Base-by-base conservation (phyloP, 1,140 invertebrate species). In the Matsumurasca onukii region DNA sequence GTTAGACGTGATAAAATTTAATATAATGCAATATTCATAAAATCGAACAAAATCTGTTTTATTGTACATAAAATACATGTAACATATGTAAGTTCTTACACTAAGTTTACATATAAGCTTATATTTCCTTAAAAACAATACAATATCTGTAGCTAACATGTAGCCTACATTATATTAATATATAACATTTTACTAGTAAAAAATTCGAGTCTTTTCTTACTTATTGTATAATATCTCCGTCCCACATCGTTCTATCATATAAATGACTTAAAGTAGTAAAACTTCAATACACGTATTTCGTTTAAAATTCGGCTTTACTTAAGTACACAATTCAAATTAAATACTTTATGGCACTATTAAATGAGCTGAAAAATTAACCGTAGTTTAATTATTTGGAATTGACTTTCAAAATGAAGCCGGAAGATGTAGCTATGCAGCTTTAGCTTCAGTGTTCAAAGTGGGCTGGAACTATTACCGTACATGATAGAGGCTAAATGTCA, bases 21-120 rank as follows among this genome's bases (percentile, higher is more conserved):
- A n/a, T n/a, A 51, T 51, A 51, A 51, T 51, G 49, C 49, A n/a
- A 12, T 51, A 51, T 51, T 51, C 49, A 51, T 51, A 51, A 51
- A 51, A 51, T 51, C 24, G 49, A 51, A 51, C 49, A 51, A 51
- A 51, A 51, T 51, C n/a, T 51, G n/a, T 51, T n/a, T 20, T 51
- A 22, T 51, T 51, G 49, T 51, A 51, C 49, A 51, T 20, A 20
- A 12, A 51, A 20, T 51, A 3, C 49, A 51, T 51, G 24, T 22
- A 51, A 51, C 49, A 51, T 20, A 20, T 20, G n/a, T 51, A 3
- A 51, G 24, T 22, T 51, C 24, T 12, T 51, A 20, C 24, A 51
- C 49, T 51, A 51, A 20, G 49, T 51, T 9, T 51, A 51, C 49
- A 51, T 51, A 51, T 17, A 51, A 51, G 49, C 49, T 20, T 51